Evolutionary conservation across 2,113 vertebrate genomes (phyloP).

Genomic region (Alces alces): DNA sequence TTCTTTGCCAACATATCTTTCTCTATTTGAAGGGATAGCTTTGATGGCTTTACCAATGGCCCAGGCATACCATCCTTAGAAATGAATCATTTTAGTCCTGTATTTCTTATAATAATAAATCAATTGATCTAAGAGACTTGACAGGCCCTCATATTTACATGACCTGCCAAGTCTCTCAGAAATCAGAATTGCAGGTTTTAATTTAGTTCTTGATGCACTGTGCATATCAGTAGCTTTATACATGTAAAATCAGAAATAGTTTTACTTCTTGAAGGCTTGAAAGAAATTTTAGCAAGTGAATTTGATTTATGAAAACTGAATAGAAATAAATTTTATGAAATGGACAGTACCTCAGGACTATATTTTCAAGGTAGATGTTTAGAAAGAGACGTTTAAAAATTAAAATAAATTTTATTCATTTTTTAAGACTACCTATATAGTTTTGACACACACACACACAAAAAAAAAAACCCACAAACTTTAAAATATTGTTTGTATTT

Average conservation of each 20-base stretch:
- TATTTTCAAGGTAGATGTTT: constrained; percentile 34
- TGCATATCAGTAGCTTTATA: background rate
- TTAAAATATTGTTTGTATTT: constrained; percentile 20
- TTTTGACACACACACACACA: background rate
- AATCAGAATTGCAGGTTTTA: background rate
- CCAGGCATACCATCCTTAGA: background rate
- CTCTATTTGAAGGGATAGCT: background rate
- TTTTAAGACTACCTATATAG: background rate
- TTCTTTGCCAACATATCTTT: constrained; percentile 1
- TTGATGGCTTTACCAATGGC: background rate
- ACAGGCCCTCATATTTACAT: background rate
- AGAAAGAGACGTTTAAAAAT: background rate
- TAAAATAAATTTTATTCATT: background rate
- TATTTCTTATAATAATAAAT: constrained; percentile 10
- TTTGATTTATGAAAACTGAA: background rate
- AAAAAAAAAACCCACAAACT: background rate
- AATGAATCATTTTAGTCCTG: background rate
- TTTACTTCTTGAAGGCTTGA: constrained; percentile 4
- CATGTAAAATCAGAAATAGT: constrained; percentile 20
- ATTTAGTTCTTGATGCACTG: background rate
- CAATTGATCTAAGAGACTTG: background rate
- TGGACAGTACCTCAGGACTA: background rate
- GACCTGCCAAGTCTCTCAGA: background rate
- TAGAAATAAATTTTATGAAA: constrained; percentile 36
- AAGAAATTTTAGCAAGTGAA: constrained; percentile 14